Evolutionary conservation across 2,888 invertebrate genomes (phyloP).

Genomic region (Carcina quercana): DNA sequence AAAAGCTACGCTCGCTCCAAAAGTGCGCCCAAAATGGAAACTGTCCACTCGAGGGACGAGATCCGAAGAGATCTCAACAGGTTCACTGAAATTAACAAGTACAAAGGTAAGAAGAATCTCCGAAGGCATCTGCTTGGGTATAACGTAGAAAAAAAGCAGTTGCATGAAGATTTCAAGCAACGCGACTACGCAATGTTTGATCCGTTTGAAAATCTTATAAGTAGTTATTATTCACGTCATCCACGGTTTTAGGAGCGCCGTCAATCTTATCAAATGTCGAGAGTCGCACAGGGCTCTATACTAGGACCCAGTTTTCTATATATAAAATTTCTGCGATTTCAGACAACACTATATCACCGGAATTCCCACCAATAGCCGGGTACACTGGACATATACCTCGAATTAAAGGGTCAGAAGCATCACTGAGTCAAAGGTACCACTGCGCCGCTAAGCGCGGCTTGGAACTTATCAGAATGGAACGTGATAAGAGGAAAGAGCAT

Average conservation of each 20-base stretch:
- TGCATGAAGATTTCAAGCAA: too few species aligned
- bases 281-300: conserved; percentile 16
- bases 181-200: too few species aligned
- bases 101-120: conserved; percentile 67
- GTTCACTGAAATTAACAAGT: conserved; percentile 69
- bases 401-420: conserved; percentile 78
- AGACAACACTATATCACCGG: conserved; percentile 79
- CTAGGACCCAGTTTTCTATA: conserved; percentile 6
- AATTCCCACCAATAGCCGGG: conserved; percentile 81
- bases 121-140: too few species aligned
- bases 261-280: too few species aligned
- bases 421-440: conserved; percentile 79
- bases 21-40: conserved; percentile 74
- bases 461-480: conserved; percentile 72
- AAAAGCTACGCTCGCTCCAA: conserved; percentile 60
- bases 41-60: conserved; percentile 71
- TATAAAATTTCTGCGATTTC: conserved; percentile 15
- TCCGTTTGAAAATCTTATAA: too few species aligned
- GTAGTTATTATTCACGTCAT: too few species aligned
- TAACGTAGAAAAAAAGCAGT: too few species aligned
- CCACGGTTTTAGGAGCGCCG: too few species aligned
- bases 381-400: conserved; percentile 84
- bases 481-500: conserved; percentile 60
- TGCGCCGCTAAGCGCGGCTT: conserved; percentile 79
- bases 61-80: conserved; percentile 64